Base-by-base conservation (phyloP, 2,888 invertebrate species). In the Eueremaeus valkanovi region DNA sequence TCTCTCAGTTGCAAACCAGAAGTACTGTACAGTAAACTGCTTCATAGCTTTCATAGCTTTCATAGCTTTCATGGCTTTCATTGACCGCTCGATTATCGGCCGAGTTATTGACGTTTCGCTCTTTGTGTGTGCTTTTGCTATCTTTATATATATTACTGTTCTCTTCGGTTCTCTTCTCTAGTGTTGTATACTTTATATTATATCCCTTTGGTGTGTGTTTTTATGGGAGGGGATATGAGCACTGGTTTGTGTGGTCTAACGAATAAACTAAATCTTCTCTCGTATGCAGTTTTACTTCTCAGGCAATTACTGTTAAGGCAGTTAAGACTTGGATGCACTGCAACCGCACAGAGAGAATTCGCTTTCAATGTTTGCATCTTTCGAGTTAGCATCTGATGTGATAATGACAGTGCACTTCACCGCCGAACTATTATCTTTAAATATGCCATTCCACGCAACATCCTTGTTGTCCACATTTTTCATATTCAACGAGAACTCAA, bases 101-200 rank as follows among this genome's bases (percentile, higher is more conserved):
- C 63, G 21, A 63, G 63, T 63, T 63, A 63, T 63, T 63, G 63
- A 63, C 63, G 63, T 63, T 63, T 63, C 3, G 63, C 63, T 63
- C 63, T 63, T 63, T 63, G 63, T 63, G n/a, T n/a, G 63, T 33
- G 63, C 63, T 63, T 55, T 63, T 63, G 63, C 63, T 63, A 63
- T 63, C 63, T 63, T 63, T 63, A 63, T 63, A 63, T 63, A 63
- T 63, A 6, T 21, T 21, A 21, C 21, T 63, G n/a, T n/a, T n/a
- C n/a, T n/a, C n/a, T n/a, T n/a, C n/a, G n/a, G n/a, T n/a, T n/a
- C n/a, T n/a, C n/a, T n/a, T n/a, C n/a, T n/a, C n/a, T n/a, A n/a
- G n/a, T n/a, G n/a, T n/a, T n/a, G n/a, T n/a, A 63, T 63, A 63
- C 63, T 63, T 63, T 63, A 63, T 63, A 63, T 63, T 63, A 63